Evolutionary conservation across 2,797 vertebrate species (phyloP), one percentile per base, ranked within the genome.

Genomic region (Todus mexicanus): DNA sequence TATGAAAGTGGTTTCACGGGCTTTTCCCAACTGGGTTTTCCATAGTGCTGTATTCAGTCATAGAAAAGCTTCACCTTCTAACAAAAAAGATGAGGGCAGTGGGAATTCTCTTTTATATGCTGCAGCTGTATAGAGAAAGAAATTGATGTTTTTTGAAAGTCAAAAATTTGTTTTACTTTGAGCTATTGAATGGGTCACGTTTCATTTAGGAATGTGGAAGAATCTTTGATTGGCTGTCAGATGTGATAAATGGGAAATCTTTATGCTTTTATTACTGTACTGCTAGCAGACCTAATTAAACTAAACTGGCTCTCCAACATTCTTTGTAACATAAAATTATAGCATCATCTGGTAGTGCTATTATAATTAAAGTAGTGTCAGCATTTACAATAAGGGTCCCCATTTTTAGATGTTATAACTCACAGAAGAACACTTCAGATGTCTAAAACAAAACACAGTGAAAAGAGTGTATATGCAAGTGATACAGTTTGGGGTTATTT

Each of bases 211-310:
- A 94, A 92, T 96, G 89, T 45, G 89, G 94, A 95, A 96, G 95
- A 93, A 69, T 96, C 91, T 97, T 96, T 97, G 97, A 98, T 95
- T 97, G 97, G 86, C 90, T 98, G 97, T 97, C 98, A 98, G 80
- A 93, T 96, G 91, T 98, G 97, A 98, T 97, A 97, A 98, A 98
- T 98, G 96, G 90, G 95, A 97, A 98, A 97, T 98, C 97, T 97
- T 97, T 98, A 97, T 96, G 91, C 96, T 97, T 97, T 98, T 98
- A 98, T 97, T 97, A 96, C 97, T 96, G 93, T 95, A 96, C 84
- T 96, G 91, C 96, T 97, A 93, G 94, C 92, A 98, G 96, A 97
- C 96, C 94, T 97, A 97, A 98, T 98, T 98, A 98, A 97, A 97
- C 96, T 96, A 96, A 97, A 96, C 96, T 87, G 92, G 65, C 89